Percentiles rank a stretch among this genome's conserved stretches.
These are phyloP conservation scores for Myiotriccus ornatus DNA, from an alignment of 2,797 vertebrate species.

Conservation along the genomic window DNA sequence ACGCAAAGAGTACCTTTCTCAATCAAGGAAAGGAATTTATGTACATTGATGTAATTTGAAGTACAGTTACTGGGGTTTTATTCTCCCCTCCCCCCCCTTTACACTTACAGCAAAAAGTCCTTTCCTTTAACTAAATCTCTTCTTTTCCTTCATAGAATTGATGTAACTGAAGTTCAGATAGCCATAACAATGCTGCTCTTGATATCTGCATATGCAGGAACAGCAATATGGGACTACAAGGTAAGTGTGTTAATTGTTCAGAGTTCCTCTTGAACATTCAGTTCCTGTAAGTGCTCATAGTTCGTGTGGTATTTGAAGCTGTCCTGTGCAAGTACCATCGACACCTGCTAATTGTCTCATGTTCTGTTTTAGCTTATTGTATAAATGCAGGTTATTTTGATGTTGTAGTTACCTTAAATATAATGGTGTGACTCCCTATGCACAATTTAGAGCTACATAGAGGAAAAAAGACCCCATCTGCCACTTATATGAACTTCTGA, in stretches of 20 bases:
- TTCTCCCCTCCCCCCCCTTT: fast-evolving
- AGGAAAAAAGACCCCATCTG: slow-evolving; percentile 57
- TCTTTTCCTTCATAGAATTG: slow-evolving; percentile 78
- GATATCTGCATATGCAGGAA: slow-evolving; percentile 86
- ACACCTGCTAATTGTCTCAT: neutral
- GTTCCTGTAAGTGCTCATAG: neutral
- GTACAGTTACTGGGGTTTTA: neutral
- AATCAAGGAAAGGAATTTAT: neutral
- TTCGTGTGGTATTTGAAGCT: neutral
- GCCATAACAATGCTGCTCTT: slow-evolving; percentile 87
- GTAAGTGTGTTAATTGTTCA: slow-evolving; percentile 69
- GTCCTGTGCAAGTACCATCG: neutral
- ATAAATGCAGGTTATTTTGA: neutral
- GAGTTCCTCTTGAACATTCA: neutral
- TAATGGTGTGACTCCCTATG: neutral
- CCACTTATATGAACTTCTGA: neutral
- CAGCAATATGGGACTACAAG: slow-evolving; percentile 86
- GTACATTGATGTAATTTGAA: neutral
- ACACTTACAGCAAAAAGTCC: neutral
- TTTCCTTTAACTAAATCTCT: neutral
- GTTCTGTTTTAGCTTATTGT: neutral
- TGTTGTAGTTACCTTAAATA: neutral
- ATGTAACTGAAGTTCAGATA: slow-evolving; percentile 95
- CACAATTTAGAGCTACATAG: neutral
- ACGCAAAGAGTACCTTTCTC: neutral